phyloP scores from a whole-genome alignment of 2,113 vertebrate species.

The Falco punctatus region DNA sequence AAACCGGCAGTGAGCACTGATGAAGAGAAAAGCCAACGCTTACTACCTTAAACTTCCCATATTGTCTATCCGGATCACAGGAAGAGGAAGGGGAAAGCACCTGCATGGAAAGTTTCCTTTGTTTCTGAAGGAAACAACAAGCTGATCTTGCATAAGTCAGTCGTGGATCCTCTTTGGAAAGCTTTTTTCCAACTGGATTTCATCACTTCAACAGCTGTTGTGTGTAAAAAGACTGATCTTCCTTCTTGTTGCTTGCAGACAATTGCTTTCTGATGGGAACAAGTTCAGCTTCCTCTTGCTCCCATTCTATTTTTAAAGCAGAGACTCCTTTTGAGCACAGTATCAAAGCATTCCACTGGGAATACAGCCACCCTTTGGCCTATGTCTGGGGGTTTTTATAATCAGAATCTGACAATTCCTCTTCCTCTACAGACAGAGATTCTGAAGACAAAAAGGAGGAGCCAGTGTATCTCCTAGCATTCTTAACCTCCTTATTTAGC shows the following conservation, averaged over 20 bases:
- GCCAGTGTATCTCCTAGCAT: constrained; percentile 49
- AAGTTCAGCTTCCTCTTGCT: constrained; percentile 44
- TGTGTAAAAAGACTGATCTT: constrained; percentile 19
- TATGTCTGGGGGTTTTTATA: not conserved
- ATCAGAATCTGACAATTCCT: constrained; percentile 45
- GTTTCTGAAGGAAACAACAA: constrained; percentile 1
- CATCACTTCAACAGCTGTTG: constrained; percentile 15
- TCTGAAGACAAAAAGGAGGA: constrained; percentile 59
- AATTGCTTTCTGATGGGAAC: constrained; percentile 22
- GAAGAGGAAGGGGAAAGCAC: constrained; percentile 32
- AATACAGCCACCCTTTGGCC: constrained; percentile 42
- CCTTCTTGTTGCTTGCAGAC: constrained; percentile 49
- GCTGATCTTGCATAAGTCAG: not conserved
- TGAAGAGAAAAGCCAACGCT: not conserved
- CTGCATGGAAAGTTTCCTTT: constrained; percentile 1
- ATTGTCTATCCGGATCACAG: not conserved
- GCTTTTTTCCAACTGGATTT: constrained; percentile 23
- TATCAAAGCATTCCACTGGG: constrained; percentile 43
- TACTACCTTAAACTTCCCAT: constrained; percentile 29
- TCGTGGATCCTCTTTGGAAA: constrained; percentile 32
- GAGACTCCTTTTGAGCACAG: constrained; percentile 15
- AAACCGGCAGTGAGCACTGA: not conserved
- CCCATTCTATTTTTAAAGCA: constrained; percentile 54
- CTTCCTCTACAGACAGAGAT: constrained; percentile 49
- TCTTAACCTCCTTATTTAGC: constrained; percentile 60